A percentile compares a stretch with the other conserved stretches of the same genome.
phyloP scores from a whole-genome alignment of 1,140 invertebrate species.

The Anagrus nilaparvatae region DNA sequence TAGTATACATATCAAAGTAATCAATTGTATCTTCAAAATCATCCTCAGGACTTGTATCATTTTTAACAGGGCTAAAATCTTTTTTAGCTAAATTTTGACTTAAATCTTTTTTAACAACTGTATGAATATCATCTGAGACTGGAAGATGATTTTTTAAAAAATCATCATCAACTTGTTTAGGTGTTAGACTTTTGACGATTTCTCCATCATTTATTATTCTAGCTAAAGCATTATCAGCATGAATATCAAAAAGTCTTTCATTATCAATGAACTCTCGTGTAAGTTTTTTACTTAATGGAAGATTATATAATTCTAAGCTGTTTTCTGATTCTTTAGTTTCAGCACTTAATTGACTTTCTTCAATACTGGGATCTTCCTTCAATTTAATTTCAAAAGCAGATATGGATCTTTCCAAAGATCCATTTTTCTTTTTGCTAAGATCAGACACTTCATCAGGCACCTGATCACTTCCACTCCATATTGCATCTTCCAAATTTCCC shows the following conservation, averaged over 20 bases:
- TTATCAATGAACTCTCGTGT: constrained; percentile 29
- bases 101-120: no score
- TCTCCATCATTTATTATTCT: constrained; percentile 34
- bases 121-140: no score
- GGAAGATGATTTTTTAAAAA: no score
- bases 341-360: no score
- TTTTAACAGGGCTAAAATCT: no score
- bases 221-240: constrained; percentile 29
- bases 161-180: constrained; percentile 28
- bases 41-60: constrained; percentile 14
- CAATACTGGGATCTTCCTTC: constrained; percentile 21
- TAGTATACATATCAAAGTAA: constrained; percentile 24
- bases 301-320: constrained; percentile 29
- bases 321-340: no score
- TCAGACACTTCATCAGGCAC: constrained; percentile 18
- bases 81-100: no score
- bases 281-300: constrained; percentile 30
- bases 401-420: constrained; percentile 28
- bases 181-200: constrained; percentile 26
- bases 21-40: constrained; percentile 26
- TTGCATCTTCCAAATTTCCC: constrained; percentile 65
- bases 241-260: constrained; percentile 31
- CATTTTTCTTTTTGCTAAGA: constrained; percentile 27
- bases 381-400: constrained; percentile 30
- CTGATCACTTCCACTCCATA: constrained; percentile 39